Evolutionary conservation across 1,140 invertebrate species (phyloP), one percentile per base, ranked within the genome.

Genomic region (Chlorops oryzae): DNA sequence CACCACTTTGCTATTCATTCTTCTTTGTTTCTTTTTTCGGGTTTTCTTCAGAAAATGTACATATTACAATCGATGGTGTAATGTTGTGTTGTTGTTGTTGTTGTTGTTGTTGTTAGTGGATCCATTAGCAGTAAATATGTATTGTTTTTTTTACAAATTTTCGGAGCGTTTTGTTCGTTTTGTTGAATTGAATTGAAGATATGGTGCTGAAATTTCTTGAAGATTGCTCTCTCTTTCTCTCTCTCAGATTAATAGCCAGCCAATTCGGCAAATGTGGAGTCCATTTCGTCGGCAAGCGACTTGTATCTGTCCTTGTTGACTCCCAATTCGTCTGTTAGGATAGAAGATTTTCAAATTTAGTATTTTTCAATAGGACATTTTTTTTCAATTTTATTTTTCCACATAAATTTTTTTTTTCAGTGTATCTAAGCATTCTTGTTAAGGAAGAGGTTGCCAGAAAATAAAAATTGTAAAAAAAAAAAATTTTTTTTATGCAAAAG

Each of bases 261-360:
- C 84, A 97, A 83, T 81, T 97, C 94, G 73, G 92, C 90, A 80
- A 96, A 96, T 70, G 93, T 96, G 73, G 87, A 87, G 81, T 97
- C 94, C 87, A 98, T 89, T 77, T 98, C 95, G 77, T 97, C 94
- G 65, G 86, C 86, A 75, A 88, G 77, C 58, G 84, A 86, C 83
- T 97, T 98, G 89, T 96, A 98, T 85, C 92, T 90, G 82, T 98
- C 93, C 83, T 97, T 97, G 83, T 98, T 96, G 82, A 94, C 89
- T 67, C 95, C 90, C 78, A 98, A 81, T 80, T 98, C 95, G 78
- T 97, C 95, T 97, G 81, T 52, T 48, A 15, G 22, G 17, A 39
- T 17, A 17, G 24, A 42, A 52, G 10, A 42, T n/a, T n/a, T n/a
- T n/a, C n/a, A n/a, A n/a, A n/a, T n/a, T n/a, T n/a, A n/a, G n/a